Conservation (phyloP, 2,888 invertebrate genomes). For the Eilema depressum region DNA sequence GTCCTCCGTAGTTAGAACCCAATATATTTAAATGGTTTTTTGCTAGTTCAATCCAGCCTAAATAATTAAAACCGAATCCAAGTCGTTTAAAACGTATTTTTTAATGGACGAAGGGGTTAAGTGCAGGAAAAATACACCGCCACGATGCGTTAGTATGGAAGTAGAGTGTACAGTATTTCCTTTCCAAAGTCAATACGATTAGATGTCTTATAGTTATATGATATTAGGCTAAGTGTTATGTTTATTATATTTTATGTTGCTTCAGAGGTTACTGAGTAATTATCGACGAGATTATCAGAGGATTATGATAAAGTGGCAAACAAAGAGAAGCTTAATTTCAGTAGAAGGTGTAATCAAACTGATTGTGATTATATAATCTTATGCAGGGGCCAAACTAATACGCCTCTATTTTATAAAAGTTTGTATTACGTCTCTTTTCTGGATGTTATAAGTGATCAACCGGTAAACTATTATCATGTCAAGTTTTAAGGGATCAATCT, state of each 20-base stretch:
- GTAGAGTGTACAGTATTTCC: no score
- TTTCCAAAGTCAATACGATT: not conserved
- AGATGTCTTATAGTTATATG: not conserved
- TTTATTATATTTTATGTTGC: not conserved
- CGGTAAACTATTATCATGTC: not conserved
- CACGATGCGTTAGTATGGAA: no score
- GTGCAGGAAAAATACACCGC: no score
- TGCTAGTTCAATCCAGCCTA: no score
- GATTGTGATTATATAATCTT: not conserved
- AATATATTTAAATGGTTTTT: no score
- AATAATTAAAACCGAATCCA: no score
- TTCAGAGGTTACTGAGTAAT: not conserved
- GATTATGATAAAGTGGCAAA: slow-evolving; percentile 4
- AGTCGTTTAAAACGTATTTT: no score
- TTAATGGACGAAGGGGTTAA: no score
- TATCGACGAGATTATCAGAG: not conserved
- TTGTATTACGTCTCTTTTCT: not conserved
- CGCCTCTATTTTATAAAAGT: not conserved
- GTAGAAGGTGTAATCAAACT: not conserved
- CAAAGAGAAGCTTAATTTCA: slow-evolving; percentile 1
- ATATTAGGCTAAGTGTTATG: not conserved
- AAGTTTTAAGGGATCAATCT: not conserved
- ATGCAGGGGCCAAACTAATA: not conserved
- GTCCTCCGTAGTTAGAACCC: no score
- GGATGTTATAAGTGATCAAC: no score